Evolutionary conservation across 2,888 invertebrate species (phyloP).

Genomic region (Pristionchus japonicus): DNA sequence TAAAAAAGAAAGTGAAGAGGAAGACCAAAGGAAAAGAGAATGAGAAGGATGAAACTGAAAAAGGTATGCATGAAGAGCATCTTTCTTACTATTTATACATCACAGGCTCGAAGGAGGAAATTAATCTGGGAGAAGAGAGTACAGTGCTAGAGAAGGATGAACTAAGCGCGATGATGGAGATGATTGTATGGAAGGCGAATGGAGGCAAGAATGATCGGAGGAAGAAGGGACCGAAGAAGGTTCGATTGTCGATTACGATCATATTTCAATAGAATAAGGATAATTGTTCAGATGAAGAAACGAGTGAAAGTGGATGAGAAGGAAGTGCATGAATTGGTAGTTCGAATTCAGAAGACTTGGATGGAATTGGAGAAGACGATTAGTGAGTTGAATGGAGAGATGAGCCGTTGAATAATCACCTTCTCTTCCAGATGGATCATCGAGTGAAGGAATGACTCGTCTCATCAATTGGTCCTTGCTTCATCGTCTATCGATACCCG

Average conservation of each 20-base stretch:
- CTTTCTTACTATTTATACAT: neutral
- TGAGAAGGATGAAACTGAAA: neutral
- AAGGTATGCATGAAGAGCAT: too few species aligned
- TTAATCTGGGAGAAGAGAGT: neutral
- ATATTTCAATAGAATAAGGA: neutral
- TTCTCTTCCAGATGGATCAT: neutral
- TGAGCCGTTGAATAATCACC: neutral
- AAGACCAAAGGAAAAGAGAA: neutral
- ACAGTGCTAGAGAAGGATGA: neutral
- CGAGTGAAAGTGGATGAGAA: slow-evolving; percentile 38
- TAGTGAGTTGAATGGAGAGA: neutral
- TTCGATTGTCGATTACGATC: neutral
- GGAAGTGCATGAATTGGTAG: slow-evolving; percentile 16
- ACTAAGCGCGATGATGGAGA: neutral
- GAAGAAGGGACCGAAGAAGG: neutral
- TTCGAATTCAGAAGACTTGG: slow-evolving; percentile 15
- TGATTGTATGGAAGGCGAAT: slow-evolving; percentile 12
- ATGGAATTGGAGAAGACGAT: neutral
- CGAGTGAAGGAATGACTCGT: slow-evolving; percentile 8
- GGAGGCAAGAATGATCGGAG: neutral
- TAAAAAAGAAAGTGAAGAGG: neutral
- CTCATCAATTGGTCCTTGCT: neutral
- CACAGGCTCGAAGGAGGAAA: neutral
- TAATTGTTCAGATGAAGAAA: neutral
- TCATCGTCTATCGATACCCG: neutral